Evolutionary conservation across 2,888 invertebrate species (phyloP), one percentile per base, ranked within the genome.

Genomic region (Mimachlamys varia): DNA sequence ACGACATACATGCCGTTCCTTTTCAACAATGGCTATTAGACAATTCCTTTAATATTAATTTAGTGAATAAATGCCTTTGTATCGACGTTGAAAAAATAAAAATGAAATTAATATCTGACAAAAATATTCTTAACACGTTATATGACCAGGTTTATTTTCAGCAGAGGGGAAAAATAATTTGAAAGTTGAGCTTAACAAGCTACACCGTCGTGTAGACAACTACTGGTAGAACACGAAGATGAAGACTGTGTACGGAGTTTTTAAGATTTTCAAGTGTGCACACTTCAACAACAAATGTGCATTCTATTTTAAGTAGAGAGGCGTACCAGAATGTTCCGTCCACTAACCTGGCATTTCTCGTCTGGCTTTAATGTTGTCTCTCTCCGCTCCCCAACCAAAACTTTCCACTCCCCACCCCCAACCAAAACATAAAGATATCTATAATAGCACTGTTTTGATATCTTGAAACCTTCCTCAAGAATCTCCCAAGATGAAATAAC

Each of bases 281-380:
- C 33, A 76, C 76, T 76, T 76, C 19, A 33, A 76, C 76, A 33
- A 76, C 33, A 76, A 76, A 76, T 76, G 76, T 33, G 76, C 76
- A 76, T 76, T 76, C 76, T 76, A 76, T 76, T 76, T 76, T 76
- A 27, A 76, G 76, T 7, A 3, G 33, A 76, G 33, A 27, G 33
- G 33, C 76, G 12, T 33, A 76, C 76, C 76, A 53, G 50, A 50
- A 50, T 15, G 7, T 50, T 50, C 50, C 50, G 27, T 76, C n/a
- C 22, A 10, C 33, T 10, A 76, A 12, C 17, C 33, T 76, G 76
- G 76, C 27, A 76, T 76, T 76, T 33, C 27, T 33, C 76, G 2
- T 7, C 13, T 76, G 76, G 0, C 76, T 27, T 27, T 76, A 10
- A 76, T 5, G 76, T 27, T 33, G 76, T 17, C 33, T 33, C 33